Conservation (phyloP, 1,140 invertebrate genomes). For the Leptopilina clavipes region DNA sequence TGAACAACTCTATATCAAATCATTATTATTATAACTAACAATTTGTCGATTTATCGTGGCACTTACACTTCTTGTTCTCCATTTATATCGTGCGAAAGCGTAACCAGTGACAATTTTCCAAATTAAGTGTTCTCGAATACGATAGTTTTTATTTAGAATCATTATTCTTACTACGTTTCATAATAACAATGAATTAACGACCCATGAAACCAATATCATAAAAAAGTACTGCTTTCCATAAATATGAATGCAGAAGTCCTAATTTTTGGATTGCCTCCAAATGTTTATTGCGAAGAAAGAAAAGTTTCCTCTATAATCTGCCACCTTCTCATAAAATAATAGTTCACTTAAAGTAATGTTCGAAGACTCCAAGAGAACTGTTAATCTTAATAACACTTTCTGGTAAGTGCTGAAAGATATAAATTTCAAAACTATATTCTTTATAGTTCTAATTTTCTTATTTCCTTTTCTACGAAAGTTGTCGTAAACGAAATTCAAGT, state of each 20-base stretch:
- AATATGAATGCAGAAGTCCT: slow-evolving; percentile 9
- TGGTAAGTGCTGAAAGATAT: not conserved
- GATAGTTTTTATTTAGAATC: slow-evolving; percentile 17
- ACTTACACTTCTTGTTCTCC: not conserved
- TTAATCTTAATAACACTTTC: slow-evolving; percentile 28
- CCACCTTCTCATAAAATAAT: slow-evolving; percentile 17
- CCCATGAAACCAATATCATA: slow-evolving; percentile 14
- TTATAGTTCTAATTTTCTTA: slow-evolving; percentile 12
- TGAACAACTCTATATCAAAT: not conserved
- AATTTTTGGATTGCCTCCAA: slow-evolving; percentile 14
- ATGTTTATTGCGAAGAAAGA: slow-evolving; percentile 9
- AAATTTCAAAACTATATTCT: slow-evolving; percentile 18
- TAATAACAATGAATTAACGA: slow-evolving; percentile 30
- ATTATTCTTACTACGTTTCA: slow-evolving; percentile 23
- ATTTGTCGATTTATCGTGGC: not conserved
- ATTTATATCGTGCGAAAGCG: slow-evolving; percentile 23
- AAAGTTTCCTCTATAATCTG: slow-evolving; percentile 9
- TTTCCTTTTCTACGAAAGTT: not conserved
- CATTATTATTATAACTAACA: not conserved
- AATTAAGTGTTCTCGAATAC: slow-evolving; percentile 21
- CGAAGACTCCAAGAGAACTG: slow-evolving; percentile 19
- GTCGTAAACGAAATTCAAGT: not conserved
- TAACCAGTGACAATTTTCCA: slow-evolving; percentile 24
- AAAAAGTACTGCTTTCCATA: slow-evolving; percentile 18
- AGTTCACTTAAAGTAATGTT: slow-evolving; percentile 26